A percentile compares a stretch with the other conserved stretches of the same genome.
phyloP scores from a whole-genome alignment of 2,888 invertebrate species.

The Sipunculus nudus region DNA sequence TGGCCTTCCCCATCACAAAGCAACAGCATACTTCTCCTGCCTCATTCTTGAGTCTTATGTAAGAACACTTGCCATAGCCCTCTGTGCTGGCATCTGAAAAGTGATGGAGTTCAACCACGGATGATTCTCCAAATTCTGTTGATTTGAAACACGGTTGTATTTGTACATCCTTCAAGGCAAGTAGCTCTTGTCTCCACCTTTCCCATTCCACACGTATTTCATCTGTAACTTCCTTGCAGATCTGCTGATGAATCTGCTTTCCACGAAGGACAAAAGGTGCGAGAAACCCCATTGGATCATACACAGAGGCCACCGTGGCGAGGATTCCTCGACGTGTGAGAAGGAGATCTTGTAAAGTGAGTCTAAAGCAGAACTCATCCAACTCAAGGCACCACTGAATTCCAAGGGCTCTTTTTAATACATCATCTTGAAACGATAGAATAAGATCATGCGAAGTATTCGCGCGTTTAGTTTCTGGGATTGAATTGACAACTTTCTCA shows the following conservation, averaged over 20 bases:
- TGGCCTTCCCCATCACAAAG: constrained; percentile 16
- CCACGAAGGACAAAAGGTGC: constrained; percentile 54
- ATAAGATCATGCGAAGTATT: constrained; percentile 17
- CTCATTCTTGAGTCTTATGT: constrained; percentile 4
- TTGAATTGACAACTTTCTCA: constrained; percentile 27
- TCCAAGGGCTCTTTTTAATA: constrained; percentile 20
- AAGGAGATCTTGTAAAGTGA: constrained; percentile 19
- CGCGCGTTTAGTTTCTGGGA: constrained; percentile 26
- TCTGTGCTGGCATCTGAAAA: constrained; percentile 22
- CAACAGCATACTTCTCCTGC: constrained; percentile 13
- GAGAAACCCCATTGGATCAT: constrained; percentile 62
- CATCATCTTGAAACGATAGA: constrained; percentile 14
- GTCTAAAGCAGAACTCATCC: constrained; percentile 15
- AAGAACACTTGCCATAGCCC: constrained; percentile 25
- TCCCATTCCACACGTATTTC: constrained; percentile 5
- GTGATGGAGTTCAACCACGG: constrained; percentile 15
- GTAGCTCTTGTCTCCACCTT: constrained; percentile 2
- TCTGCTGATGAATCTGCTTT: constrained; percentile 10
- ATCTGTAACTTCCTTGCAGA: not conserved
- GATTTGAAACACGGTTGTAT: not conserved
- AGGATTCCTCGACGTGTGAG: constrained; percentile 25
- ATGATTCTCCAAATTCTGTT: not conserved
- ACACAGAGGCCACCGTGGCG: constrained; percentile 11
- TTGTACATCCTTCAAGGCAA: not conserved
- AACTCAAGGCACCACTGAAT: constrained; percentile 23